Conservation (phyloP, 2,888 invertebrate genomes). For the Archaeoteleia sp. region DNA sequence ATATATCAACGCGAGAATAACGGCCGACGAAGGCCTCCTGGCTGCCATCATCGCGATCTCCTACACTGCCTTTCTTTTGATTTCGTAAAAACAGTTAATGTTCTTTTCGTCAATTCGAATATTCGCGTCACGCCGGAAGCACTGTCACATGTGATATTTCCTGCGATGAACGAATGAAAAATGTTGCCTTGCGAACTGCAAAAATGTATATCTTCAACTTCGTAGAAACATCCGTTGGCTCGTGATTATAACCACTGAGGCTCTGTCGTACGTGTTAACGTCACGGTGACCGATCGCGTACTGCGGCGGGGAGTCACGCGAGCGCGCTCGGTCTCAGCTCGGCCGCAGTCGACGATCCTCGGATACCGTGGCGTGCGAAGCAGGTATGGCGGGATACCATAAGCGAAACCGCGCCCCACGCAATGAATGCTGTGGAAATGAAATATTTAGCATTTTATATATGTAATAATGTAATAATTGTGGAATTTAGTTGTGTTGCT, state of each 20-base stretch:
- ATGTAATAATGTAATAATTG: too few relatives aligned
- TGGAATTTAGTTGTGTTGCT: too few relatives aligned
- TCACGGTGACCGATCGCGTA: conserved; percentile 72
- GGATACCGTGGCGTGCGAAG: conserved; percentile 38
- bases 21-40: conserved; percentile 58
- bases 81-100: too few relatives aligned
- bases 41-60: conserved; percentile 62
- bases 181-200: neutral
- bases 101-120: too few relatives aligned
- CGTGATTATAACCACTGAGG: too few relatives aligned
- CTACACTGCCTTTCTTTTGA: too few relatives aligned
- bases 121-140: too few relatives aligned
- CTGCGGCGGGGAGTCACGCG: conserved; percentile 69
- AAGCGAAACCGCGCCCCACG: conserved; percentile 41
- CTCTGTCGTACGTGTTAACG: conserved; percentile 61
- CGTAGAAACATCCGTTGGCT: neutral
- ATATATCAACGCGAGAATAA: conserved; percentile 60
- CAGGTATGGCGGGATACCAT: conserved; percentile 27
- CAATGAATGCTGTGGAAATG: too few relatives aligned
- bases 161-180: too few relatives aligned
- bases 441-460: too few relatives aligned
- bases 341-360: conserved; percentile 57
- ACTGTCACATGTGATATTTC: too few relatives aligned
- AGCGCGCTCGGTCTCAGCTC: conserved; percentile 62
- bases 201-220: conserved; percentile 15